Conservation (phyloP, 2,113 vertebrate species). For the Cebidichthys violaceus region DNA sequence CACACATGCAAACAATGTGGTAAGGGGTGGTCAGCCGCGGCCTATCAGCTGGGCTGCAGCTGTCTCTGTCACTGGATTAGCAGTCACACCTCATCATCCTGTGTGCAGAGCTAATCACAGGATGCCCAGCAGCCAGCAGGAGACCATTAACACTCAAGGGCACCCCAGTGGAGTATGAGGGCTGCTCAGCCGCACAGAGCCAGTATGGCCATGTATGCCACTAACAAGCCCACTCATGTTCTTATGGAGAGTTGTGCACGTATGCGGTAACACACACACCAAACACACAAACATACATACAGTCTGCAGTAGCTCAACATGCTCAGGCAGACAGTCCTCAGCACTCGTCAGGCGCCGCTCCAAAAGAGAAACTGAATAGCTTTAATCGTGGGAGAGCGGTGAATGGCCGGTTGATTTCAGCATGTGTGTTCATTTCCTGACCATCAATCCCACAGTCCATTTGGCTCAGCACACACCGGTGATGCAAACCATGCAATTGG, state of each 20-base stretch:
- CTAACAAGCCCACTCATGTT: conserved; percentile 50
- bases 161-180: conserved; percentile 15
- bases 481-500: conserved; percentile 76
- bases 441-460: conserved; percentile 78
- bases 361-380: conserved; percentile 73
- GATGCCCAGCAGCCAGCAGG: conserved; percentile 60
- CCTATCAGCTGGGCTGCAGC: conserved; percentile 62
- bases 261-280: conserved; percentile 9
- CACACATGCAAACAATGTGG: conserved; percentile 30
- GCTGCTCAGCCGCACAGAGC: conserved; percentile 35
- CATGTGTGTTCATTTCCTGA: conserved; percentile 82
- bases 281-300: conserved; percentile 28
- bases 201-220: conserved; percentile 36
- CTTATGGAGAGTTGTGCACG: conserved; percentile 30
- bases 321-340: conserved; percentile 49
- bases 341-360: conserved; percentile 57
- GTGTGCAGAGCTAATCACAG: conserved; percentile 65
- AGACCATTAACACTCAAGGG: conserved; percentile 66
- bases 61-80: conserved; percentile 66
- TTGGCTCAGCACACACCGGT: conserved; percentile 66
- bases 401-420: conserved; percentile 74
- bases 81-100: conserved; percentile 69
- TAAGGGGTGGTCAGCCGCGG: neutral
- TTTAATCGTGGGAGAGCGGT: conserved; percentile 73
- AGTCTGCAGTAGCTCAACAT: conserved; percentile 68